Percentiles rank a stretch among this genome's conserved stretches.
These are phyloP conservation scores for Poeciliopsis retropinna DNA, from an alignment of 2,113 vertebrate genomes.

Conservation along the genomic window DNA sequence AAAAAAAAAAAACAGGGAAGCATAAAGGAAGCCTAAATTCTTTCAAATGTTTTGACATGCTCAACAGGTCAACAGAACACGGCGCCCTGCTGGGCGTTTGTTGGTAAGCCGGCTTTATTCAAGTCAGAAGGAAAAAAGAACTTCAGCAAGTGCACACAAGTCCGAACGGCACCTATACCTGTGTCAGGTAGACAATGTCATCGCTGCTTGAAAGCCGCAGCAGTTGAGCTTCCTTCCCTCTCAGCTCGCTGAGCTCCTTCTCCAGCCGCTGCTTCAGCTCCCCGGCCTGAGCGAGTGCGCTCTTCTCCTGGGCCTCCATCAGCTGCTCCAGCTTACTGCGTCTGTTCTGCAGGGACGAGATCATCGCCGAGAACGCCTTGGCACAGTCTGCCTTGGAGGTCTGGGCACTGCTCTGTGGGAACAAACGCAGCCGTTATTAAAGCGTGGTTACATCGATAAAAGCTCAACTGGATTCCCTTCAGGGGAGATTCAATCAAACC, in stretches of 20 bases:
- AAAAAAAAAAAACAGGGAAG: neutral
- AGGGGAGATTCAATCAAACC: neutral
- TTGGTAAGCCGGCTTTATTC: neutral
- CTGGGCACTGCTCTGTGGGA: constrained; percentile 12
- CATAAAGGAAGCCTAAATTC: neutral
- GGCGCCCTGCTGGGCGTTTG: neutral
- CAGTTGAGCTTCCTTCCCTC: neutral
- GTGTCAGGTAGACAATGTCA: constrained; percentile 23
- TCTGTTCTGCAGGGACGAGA: constrained; percentile 13
- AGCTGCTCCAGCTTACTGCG: constrained; percentile 11
- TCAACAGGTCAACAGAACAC: neutral
- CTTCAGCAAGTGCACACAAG: neutral
- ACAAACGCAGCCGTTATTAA: neutral
- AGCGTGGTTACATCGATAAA: too few relatives aligned
- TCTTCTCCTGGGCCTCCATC: constrained; percentile 28
- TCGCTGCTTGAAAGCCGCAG: neutral
- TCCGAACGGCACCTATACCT: constrained; percentile 10
- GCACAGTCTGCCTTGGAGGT: neutral
- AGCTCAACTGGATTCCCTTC: neutral
- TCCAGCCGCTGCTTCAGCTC: constrained; percentile 5
- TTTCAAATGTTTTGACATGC: neutral
- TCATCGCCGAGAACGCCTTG: constrained; percentile 3
- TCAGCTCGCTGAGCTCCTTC: constrained; percentile 17
- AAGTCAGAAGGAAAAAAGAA: neutral
- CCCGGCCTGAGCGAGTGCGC: neutral